Base-by-base conservation (phyloP, 2,888 invertebrate species). In the Brachycybe producta region DNA sequence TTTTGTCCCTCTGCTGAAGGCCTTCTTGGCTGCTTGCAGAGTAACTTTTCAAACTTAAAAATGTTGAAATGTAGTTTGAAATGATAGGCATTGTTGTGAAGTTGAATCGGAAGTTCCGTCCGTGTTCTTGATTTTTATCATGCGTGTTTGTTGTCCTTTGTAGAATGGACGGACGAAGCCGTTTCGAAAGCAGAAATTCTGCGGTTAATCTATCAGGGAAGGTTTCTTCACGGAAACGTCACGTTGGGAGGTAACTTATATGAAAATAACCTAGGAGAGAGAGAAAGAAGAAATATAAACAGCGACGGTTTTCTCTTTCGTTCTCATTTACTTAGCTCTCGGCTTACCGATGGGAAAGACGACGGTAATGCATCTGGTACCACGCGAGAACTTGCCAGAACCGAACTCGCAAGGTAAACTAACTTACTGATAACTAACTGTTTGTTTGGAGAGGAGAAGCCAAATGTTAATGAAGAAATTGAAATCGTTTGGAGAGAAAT, bases 291-390 rank as follows among this genome's bases (percentile, higher is more conserved):
- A n/a, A n/a, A n/a, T n/a, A n/a, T n/a, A n/a, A n/a, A n/a, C n/a
- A n/a, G n/a, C n/a, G n/a, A n/a, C n/a, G n/a, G n/a, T n/a, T n/a
- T n/a, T n/a, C n/a, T n/a, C n/a, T n/a, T n/a, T n/a, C n/a, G n/a
- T 39, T 42, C 8, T 51, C 23, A 23, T 36, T 36, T 23, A n/a
- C n/a, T n/a, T 26, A 47, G 97, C 97, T 64, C 79, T 98, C 65
- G 92, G 94, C 66, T 79, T 98, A 71, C 90, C 92, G 59, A 79
- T 86, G 63, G 95, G 95, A 62, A 94, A 92, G 73, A 97, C 95
- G 65, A 94, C 95, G 67, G 97, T 98, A 68, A 98, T 98, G 97
- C 98, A 98, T 76, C 82, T 98, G 66, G 97, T 98, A 70, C 94
- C 97, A 61, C 80, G 97, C 73, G 98, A 98, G 74, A 95, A 92